Conservation (phyloP, 1,140 invertebrate genomes). For the Pogonomyrmex californicus region DNA sequence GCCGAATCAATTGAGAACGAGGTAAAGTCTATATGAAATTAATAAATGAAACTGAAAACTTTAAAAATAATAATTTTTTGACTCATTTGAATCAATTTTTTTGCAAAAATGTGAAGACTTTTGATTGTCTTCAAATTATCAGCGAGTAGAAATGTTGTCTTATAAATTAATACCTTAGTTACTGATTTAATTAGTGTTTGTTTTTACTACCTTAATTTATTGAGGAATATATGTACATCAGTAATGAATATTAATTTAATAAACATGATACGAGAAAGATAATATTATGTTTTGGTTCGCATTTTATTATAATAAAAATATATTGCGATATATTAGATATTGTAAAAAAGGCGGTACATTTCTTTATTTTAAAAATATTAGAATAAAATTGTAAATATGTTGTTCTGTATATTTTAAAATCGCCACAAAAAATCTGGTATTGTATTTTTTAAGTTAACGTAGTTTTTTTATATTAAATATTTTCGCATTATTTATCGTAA, state of each 20-base stretch:
- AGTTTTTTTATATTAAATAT: not conserved
- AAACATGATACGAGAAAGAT: not conserved
- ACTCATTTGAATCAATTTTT: not conserved
- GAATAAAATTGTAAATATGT: not conserved
- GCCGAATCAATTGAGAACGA: conserved; percentile 81
- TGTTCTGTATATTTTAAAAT: not conserved
- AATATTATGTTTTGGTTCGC: not conserved
- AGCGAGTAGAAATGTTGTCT: not conserved
- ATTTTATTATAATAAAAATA: not conserved
- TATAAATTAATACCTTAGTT: conserved; percentile 3
- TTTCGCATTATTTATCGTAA: not conserved
- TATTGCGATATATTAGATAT: not conserved
- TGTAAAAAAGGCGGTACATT: not conserved
- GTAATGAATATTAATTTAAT: not conserved
- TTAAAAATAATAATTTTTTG: not conserved
- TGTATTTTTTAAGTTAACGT: not conserved
- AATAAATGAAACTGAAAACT: not conserved
- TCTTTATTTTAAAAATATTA: not conserved
- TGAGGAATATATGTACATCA: not conserved
- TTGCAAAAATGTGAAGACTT: not conserved
- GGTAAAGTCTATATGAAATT: conserved; percentile 71
- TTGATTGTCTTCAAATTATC: not conserved
- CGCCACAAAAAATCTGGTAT: not conserved
- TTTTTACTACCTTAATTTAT: not conserved
- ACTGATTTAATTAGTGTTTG: not conserved